These are phyloP conservation scores for Yponomeuta plumbellus DNA, from an alignment of 2,888 invertebrate species.

Conservation along the genomic window DNA sequence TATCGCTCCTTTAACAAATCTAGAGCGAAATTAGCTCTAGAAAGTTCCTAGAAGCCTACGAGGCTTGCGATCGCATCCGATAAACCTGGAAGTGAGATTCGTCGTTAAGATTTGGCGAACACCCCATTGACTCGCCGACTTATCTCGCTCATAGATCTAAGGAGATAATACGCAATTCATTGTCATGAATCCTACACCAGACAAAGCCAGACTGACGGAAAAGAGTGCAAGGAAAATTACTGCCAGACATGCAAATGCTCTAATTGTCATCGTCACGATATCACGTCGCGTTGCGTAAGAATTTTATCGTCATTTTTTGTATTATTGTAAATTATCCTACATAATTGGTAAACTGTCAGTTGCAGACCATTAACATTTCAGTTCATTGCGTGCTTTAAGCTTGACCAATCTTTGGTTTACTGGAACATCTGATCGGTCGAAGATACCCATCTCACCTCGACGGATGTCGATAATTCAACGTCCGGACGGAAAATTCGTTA, in stretches of 20 bases:
- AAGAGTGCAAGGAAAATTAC: constrained; percentile 39
- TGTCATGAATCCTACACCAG: constrained; percentile 29
- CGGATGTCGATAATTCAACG: background rate
- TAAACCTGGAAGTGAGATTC: background rate
- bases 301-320: background rate
- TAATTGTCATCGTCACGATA: constrained; percentile 44
- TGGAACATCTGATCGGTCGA: background rate
- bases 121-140: background rate
- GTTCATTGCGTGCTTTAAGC: too few species aligned
- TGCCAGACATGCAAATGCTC: constrained; percentile 48
- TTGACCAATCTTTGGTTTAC: too few species aligned
- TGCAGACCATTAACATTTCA: background rate
- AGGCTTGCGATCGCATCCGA: background rate
- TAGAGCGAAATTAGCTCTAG: background rate
- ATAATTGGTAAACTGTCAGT: background rate
- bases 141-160: constrained; percentile 22
- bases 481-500: background rate
- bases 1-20: background rate
- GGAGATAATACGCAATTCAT: constrained; percentile 19
- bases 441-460: background rate
- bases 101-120: constrained; percentile 1
- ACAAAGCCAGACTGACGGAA: constrained; percentile 51
- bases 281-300: constrained; percentile 17
- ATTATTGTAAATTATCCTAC: background rate
- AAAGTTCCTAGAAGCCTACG: background rate